phyloP scores from a whole-genome alignment of 2,797 vertebrate genomes.

The Bryconaethiops microstoma region DNA sequence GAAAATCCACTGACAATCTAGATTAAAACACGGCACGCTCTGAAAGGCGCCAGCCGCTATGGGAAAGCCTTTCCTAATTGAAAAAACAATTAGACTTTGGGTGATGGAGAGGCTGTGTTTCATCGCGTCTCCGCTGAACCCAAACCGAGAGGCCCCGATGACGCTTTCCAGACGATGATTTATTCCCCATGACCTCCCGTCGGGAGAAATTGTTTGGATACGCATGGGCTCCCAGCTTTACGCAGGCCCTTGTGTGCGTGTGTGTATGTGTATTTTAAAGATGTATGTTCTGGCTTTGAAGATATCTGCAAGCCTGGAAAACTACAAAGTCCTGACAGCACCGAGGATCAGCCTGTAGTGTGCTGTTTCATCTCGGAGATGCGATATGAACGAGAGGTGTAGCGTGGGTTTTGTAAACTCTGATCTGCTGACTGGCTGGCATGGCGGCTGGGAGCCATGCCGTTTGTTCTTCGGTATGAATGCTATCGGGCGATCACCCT shows the following conservation, averaged over 20 bases:
- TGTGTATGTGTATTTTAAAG: constrained; percentile 41
- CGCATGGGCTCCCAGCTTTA: constrained; percentile 24
- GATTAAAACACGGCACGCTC: constrained; percentile 21
- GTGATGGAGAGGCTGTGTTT: constrained; percentile 40
- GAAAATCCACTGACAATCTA: constrained; percentile 16
- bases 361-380: constrained; percentile 37
- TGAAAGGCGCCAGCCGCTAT: constrained; percentile 2
- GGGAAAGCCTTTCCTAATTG: constrained; percentile 31
- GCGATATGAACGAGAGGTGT: constrained; percentile 37
- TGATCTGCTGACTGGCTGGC: constrained; percentile 52
- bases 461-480: constrained; percentile 17
- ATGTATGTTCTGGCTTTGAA: constrained; percentile 48
- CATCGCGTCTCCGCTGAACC: constrained; percentile 35
- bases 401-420: constrained; percentile 43
- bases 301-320: constrained; percentile 29
- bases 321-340: constrained; percentile 37
- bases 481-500: constrained; percentile 35
- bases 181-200: constrained; percentile 28
- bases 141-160: constrained; percentile 35
- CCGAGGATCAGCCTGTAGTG: not conserved
- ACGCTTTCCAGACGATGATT: constrained; percentile 19
- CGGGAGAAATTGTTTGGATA: constrained; percentile 37
- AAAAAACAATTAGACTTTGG: constrained; percentile 39
- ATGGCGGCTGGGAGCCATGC: not conserved
- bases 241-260: constrained; percentile 19